These are phyloP conservation scores for Anguilla obscura DNA, from an alignment of 2,797 vertebrate genomes.

Conservation along the genomic window DNA sequence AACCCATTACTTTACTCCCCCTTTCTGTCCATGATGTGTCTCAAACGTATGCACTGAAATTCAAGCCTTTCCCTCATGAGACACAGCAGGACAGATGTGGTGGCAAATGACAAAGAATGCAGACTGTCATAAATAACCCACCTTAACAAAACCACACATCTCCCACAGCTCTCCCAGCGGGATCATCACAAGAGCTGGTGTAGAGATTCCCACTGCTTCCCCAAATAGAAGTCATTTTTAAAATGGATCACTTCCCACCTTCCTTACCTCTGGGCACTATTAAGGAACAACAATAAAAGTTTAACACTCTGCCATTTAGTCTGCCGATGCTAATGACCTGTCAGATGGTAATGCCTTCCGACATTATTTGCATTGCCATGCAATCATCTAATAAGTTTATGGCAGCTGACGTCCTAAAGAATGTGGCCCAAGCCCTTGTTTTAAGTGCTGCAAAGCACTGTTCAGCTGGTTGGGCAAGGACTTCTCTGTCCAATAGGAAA, in stretches of 20 bases:
- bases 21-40: neutral
- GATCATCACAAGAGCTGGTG: neutral
- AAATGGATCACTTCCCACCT: constrained; percentile 7
- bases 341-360: neutral
- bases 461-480: neutral
- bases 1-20: neutral
- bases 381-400: neutral
- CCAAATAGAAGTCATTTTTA: neutral
- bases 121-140: constrained; percentile 4
- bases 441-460: neutral
- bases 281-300: neutral
- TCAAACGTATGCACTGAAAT: neutral
- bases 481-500: neutral
- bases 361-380: neutral
- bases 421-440: neutral
- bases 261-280: neutral
- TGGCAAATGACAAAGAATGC: neutral
- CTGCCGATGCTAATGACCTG: neutral
- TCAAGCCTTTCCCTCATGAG: constrained; percentile 11
- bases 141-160: constrained; percentile 15
- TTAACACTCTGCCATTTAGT: neutral
- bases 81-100: neutral
- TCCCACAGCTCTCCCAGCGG: constrained; percentile 12
- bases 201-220: neutral
- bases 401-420: neutral